Evolutionary conservation across 2,113 vertebrate genomes (phyloP), one percentile per base, ranked within the genome.

Genomic region (Myotis brandtii): DNA sequence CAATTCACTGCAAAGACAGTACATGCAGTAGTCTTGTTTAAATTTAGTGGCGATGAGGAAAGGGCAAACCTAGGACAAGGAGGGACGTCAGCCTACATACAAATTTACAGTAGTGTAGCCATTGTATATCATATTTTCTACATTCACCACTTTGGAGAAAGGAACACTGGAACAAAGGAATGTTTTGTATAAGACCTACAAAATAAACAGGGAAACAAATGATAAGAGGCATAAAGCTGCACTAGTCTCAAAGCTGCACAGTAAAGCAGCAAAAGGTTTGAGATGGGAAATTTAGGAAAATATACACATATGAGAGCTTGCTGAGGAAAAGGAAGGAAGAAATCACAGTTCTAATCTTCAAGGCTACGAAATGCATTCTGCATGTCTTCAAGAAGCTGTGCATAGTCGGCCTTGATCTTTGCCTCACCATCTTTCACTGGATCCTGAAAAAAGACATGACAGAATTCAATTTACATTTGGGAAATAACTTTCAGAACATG

Each of bases 351-450:
- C 97, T 99, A 99, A 95, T 99, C 99, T 98, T 99, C 99, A 97
- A 99, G 98, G 40, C 99, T 99, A 89, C 99, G 99, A 99, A 99
- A 99, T 88, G 98, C 98, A 52, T 99, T 99, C 98, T 99, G 99
- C 99, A 99, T 99, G 96, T 99, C 99, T 98, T 99, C 99, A 97
- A 99, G 96, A 50, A 99, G 99, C 97, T 99, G 99, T 86, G 99
- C 98, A 23, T 99, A 99, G 95, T 99, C 99, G 0, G 98, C 99
- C 98, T 99, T 99, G 96, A 99, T 99, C 98, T 99, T 99, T 40
- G 98, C 96, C 97, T 99, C 99, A 2, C 99, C 99, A 0, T 99
- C 99, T 98, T 99, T 99, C 96, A 99, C 98, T 0, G 99, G 99
- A 97, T 99, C 99, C 99, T 99, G 95, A 83, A 98, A 93, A 25